These are phyloP conservation scores for Coracias cyanogaster DNA, from an alignment of 2,797 vertebrate genomes.

Conservation along the genomic window DNA sequence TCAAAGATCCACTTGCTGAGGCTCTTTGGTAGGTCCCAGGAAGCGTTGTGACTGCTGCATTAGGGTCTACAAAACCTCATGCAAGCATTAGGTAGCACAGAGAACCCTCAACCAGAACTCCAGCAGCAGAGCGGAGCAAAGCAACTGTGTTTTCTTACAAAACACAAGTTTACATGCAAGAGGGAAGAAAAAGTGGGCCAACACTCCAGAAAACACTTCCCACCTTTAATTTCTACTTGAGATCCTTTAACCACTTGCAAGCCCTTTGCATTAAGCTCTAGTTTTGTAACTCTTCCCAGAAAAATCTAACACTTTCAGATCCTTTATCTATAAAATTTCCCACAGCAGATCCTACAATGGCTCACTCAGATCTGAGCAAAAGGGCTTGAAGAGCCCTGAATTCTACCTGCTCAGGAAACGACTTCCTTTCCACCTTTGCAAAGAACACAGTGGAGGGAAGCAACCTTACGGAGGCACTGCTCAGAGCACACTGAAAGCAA, in stretches of 20 bases:
- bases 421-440: neutral
- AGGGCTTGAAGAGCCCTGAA: neutral
- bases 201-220: neutral
- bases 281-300: neutral
- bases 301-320: neutral
- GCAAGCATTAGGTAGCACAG: neutral
- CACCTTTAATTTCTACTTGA: neutral
- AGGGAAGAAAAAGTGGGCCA: neutral
- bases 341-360: neutral
- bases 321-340: neutral
- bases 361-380: neutral
- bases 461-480: rapidly evolving
- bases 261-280: neutral
- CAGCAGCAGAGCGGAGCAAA: neutral
- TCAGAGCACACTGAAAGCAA: neutral
- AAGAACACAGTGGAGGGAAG: neutral
- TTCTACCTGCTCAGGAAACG: neutral
- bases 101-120: neutral
- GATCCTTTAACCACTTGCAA: neutral
- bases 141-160: neutral
- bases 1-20: neutral
- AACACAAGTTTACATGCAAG: neutral
- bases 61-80: neutral
- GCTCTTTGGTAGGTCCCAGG: neutral
- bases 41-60: neutral